These are phyloP conservation scores for Scaptomyza montana DNA, from an alignment of 1,140 invertebrate genomes.

Conservation along the genomic window DNA sequence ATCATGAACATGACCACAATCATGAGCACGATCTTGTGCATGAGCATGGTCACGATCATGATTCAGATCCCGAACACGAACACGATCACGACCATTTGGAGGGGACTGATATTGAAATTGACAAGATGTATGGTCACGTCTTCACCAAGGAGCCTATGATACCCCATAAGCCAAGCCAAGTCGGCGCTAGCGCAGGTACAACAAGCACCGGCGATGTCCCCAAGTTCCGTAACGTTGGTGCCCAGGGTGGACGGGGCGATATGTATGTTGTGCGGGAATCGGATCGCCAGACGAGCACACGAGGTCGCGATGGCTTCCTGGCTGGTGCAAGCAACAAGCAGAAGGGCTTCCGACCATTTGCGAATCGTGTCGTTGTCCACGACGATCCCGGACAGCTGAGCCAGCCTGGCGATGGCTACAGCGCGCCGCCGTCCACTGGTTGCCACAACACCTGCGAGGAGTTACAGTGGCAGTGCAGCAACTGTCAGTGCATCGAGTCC, in stretches of 20 bases:
- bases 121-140: slow-evolving; percentile 46
- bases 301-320: slow-evolving; percentile 67
- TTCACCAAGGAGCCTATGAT: slow-evolving; percentile 56
- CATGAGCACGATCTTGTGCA: slow-evolving; percentile 29
- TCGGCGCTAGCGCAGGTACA: slow-evolving; percentile 14
- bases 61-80: slow-evolving; percentile 32
- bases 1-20: slow-evolving; percentile 23
- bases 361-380: slow-evolving; percentile 57
- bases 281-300: slow-evolving; percentile 54
- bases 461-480: slow-evolving; percentile 85
- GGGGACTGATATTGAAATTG: slow-evolving; percentile 29
- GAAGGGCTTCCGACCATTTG: slow-evolving; percentile 75
- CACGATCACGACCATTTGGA: slow-evolving; percentile 42
- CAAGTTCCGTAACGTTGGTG: slow-evolving; percentile 67
- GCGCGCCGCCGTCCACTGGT: slow-evolving; percentile 30
- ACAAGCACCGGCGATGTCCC: slow-evolving; percentile 45
- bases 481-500: slow-evolving; percentile 86
- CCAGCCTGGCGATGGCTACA: slow-evolving; percentile 54
- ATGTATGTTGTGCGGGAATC: slow-evolving; percentile 61
- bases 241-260: slow-evolving; percentile 63
- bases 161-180: slow-evolving; percentile 42
- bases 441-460: slow-evolving; percentile 84
- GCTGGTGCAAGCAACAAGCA: slow-evolving; percentile 61
- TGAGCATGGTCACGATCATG: slow-evolving; percentile 27
- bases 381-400: slow-evolving; percentile 67